Percentiles rank a stretch among this genome's conserved stretches.
Evolutionary conservation across 1,140 invertebrate species (phyloP).

Genomic region (Psilanteris sp.): DNA sequence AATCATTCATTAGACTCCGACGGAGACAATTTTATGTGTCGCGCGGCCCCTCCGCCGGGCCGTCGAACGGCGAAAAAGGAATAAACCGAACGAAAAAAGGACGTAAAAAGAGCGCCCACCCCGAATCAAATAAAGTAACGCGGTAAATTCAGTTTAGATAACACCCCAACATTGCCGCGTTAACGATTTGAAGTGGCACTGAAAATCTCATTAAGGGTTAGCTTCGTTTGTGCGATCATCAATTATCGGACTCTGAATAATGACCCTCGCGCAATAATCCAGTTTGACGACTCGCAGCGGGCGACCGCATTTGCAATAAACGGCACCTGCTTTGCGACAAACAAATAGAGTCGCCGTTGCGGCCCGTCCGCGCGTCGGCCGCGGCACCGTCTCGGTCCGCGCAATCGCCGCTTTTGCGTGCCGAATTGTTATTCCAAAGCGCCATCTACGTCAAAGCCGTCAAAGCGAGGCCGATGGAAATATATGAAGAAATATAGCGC

Average conservation of each 20-base stretch:
- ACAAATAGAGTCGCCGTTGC: no score
- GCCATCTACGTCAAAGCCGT: slow-evolving; percentile 35
- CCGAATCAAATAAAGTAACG: slow-evolving; percentile 44
- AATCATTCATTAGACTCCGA: slow-evolving; percentile 7
- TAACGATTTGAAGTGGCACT: slow-evolving; percentile 68
- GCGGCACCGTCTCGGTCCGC: no score
- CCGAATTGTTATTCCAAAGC: slow-evolving; percentile 36
- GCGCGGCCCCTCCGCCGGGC: slow-evolving; percentile 17
- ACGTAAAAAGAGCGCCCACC: slow-evolving; percentile 42
- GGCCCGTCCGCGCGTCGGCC: no score
- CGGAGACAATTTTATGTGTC: slow-evolving; percentile 4
- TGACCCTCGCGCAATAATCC: slow-evolving; percentile 15
- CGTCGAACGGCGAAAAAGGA: no score
- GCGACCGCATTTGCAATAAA: no score
- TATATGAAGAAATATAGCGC: slow-evolving; percentile 49
- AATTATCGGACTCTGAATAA: slow-evolving; percentile 51
- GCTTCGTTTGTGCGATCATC: slow-evolving; percentile 51
- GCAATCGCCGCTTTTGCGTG: no score
- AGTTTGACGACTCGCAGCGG: not conserved
- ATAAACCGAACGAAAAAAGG: slow-evolving; percentile 4
- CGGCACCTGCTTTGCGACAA: no score
- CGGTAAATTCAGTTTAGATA: slow-evolving; percentile 58
- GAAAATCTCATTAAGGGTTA: slow-evolving; percentile 69
- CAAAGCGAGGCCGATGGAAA: slow-evolving; percentile 41
- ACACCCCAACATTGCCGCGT: slow-evolving; percentile 54